Conservation (phyloP, 1,140 invertebrate species). For the Dreissena polymorpha region DNA sequence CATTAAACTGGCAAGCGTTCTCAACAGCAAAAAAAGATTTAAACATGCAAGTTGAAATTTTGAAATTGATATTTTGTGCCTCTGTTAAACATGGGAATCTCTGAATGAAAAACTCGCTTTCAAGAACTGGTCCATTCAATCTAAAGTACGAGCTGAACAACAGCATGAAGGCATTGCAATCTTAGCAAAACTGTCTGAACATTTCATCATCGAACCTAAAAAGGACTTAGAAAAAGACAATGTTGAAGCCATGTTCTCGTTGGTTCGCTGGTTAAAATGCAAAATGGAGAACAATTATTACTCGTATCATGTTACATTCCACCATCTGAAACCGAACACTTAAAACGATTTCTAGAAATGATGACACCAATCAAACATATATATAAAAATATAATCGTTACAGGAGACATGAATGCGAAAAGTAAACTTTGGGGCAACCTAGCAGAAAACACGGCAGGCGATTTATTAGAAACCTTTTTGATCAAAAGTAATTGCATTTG, state of each 20-base stretch:
- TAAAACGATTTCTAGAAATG: neutral
- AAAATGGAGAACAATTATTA: neutral
- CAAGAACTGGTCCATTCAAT: neutral
- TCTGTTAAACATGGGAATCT: neutral
- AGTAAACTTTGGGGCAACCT: constrained; percentile 7
- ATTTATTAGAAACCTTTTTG: neutral
- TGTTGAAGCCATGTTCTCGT: neutral
- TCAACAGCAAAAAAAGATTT: too few relatives aligned
- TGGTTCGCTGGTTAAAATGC: neutral
- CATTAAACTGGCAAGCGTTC: too few relatives aligned
- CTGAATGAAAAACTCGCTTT: neutral
- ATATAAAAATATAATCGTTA: constrained; percentile 2
- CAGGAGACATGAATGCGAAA: constrained; percentile 13
- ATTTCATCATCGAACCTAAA: neutral
- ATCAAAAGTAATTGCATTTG: neutral
- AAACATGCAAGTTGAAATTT: too few relatives aligned
- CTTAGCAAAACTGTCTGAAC: neutral
- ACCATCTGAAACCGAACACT: neutral
- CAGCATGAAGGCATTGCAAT: neutral
- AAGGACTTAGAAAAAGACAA: neutral
- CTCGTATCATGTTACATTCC: neutral
- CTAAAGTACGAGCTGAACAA: neutral
- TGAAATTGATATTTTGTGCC: too few relatives aligned
- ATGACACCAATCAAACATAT: neutral
- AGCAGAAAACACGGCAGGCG: constrained; percentile 1